Evolutionary conservation across 2,113 vertebrate species (phyloP).

Genomic region (Tichodroma muraria): DNA sequence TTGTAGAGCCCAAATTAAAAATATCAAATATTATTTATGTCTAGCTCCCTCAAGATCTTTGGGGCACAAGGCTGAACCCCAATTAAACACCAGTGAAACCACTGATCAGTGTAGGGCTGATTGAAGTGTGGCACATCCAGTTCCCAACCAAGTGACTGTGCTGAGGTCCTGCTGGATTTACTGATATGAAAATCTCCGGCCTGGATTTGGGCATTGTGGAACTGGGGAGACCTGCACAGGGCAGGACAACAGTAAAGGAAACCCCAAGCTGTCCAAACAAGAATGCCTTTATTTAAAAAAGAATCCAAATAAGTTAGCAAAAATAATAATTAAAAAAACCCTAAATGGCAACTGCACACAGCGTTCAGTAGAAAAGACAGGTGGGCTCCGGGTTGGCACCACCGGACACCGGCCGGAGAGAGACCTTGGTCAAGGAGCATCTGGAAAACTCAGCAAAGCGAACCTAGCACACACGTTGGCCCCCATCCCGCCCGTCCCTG

Average conservation of each 20-base stretch:
- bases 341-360: slow-evolving; percentile 84
- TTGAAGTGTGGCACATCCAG: background rate
- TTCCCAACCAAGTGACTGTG: accelerated
- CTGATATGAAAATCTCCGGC: background rate
- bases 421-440: slow-evolving; percentile 89
- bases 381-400: background rate
- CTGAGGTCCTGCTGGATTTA: background rate
- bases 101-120: background rate
- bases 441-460: slow-evolving; percentile 54
- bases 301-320: slow-evolving; percentile 93
- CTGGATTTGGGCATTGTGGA: background rate
- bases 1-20: background rate
- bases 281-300: slow-evolving; percentile 88
- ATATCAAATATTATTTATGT: background rate
- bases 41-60: background rate
- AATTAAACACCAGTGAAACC: background rate
- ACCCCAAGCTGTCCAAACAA: slow-evolving; percentile 54
- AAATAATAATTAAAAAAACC: slow-evolving; percentile 78
- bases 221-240: background rate
- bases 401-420: slow-evolving; percentile 66
- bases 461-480: slow-evolving; percentile 57
- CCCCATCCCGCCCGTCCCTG: background rate
- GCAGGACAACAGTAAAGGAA: background rate
- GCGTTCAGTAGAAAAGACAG: slow-evolving; percentile 64
- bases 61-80: background rate